Percentiles rank a stretch among this genome's conserved stretches.
These are phyloP conservation scores for Dasyprocta punctata DNA, from an alignment of 2,113 vertebrate species.

Conservation along the genomic window DNA sequence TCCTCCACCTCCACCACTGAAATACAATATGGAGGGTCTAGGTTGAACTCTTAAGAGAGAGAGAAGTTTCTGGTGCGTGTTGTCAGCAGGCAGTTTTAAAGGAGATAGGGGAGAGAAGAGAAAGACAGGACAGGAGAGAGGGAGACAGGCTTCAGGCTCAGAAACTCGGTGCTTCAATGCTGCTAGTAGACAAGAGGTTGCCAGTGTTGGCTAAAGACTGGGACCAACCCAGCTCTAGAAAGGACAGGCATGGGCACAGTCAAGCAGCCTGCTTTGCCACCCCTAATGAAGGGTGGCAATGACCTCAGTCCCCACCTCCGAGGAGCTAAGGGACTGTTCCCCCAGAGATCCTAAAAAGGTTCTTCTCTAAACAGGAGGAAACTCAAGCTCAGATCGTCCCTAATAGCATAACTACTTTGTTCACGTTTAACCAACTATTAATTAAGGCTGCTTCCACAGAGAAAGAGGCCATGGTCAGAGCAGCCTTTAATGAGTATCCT, in stretches of 20 bases:
- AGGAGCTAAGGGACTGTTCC: background rate
- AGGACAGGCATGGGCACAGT: background rate
- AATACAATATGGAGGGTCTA: background rate
- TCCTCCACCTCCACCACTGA: background rate
- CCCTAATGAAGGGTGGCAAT: background rate
- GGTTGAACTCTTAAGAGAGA: background rate
- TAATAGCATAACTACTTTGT: slow-evolving; percentile 6
- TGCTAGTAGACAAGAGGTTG: background rate
- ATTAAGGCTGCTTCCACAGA: slow-evolving; percentile 41
- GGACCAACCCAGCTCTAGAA: background rate
- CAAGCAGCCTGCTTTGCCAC: background rate
- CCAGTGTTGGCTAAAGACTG: background rate
- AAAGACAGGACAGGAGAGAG: background rate
- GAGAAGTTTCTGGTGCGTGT: background rate
- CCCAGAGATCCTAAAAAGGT: background rate
- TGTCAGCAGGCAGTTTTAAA: background rate
- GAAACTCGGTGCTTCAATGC: background rate
- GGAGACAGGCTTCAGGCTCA: background rate
- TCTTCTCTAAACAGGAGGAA: slow-evolving; percentile 2
- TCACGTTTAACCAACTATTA: slow-evolving; percentile 45
- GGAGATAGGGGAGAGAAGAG: background rate
- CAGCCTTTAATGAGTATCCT: slow-evolving; percentile 57
- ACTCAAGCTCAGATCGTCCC: background rate
- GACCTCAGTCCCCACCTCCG: background rate
- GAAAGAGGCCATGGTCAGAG: slow-evolving; percentile 41